Conservation (phyloP, 2,888 invertebrate species). For the Apotomis betuletana region DNA sequence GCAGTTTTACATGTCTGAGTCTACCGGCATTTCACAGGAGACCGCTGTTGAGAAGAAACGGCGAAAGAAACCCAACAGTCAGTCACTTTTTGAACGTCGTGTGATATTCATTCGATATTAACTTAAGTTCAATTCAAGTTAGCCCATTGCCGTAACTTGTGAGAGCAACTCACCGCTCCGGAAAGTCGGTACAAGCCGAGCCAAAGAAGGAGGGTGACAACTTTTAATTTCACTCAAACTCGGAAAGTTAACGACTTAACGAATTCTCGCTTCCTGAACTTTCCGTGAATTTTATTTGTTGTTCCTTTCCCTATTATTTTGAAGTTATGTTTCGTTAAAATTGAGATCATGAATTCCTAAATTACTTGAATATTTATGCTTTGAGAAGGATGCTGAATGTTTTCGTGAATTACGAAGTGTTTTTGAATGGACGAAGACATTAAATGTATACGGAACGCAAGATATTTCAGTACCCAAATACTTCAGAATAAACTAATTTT, state of each 20-base stretch:
- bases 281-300: conserved; percentile 8
- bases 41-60: no score
- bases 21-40: no score
- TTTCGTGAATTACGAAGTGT: no score
- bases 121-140: no score
- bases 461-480: no score
- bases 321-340: conserved; percentile 8
- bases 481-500: no score
- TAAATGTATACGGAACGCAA: no score
- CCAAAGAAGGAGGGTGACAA: conserved; percentile 20
- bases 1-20: no score
- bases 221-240: conserved; percentile 25
- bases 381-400: neutral
- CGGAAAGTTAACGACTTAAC: conserved; percentile 23
- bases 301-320: conserved; percentile 24
- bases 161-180: neutral
- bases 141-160: neutral
- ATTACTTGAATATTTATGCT: conserved; percentile 3
- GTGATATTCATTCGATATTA: no score
- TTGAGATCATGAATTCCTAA: conserved; percentile 14
- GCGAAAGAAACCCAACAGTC: no score
- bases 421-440: no score
- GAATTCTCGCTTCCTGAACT: conserved; percentile 22
- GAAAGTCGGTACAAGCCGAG: neutral
- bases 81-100: no score